These are phyloP conservation scores for Dynastes grantii DNA, from an alignment of 2,888 invertebrate genomes.

Conservation along the genomic window DNA sequence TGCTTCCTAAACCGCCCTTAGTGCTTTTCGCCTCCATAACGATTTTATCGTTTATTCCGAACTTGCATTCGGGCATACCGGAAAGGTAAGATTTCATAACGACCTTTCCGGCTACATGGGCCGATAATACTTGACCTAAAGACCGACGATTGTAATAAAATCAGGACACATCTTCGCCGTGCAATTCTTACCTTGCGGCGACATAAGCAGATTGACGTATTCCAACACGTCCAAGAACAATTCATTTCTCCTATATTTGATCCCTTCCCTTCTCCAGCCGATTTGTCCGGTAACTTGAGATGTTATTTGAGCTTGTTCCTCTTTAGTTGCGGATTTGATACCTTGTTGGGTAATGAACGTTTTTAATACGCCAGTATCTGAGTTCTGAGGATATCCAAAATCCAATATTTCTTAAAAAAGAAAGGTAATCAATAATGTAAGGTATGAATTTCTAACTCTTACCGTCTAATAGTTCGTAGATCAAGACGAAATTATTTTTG, in stretches of 20 bases:
- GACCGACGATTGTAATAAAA: too few relatives aligned
- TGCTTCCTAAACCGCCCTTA: slow-evolving; percentile 78
- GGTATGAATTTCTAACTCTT: slow-evolving; percentile 61
- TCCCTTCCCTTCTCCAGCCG: slow-evolving; percentile 99
- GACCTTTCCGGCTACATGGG: slow-evolving; percentile 99
- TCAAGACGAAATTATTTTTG: slow-evolving; percentile 99
- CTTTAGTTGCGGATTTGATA: slow-evolving; percentile 98
- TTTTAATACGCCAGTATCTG: slow-evolving; percentile 98
- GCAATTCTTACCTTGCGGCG: slow-evolving; percentile 87
- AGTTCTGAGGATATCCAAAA: slow-evolving; percentile 99
- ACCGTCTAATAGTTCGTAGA: slow-evolving; percentile 99
- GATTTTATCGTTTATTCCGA: slow-evolving; percentile 99
- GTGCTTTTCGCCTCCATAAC: slow-evolving; percentile 97
- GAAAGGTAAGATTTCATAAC: slow-evolving; percentile 99
- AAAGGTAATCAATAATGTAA: slow-evolving; percentile 45
- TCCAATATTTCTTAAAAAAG: slow-evolving; percentile 91
- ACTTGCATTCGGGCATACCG: slow-evolving; percentile 99
- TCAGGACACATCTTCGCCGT: too few relatives aligned
- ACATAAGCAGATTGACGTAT: slow-evolving; percentile 99
- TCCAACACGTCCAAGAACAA: slow-evolving; percentile 98
- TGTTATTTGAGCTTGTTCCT: slow-evolving; percentile 99
- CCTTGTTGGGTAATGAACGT: slow-evolving; percentile 99
- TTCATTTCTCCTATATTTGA: slow-evolving; percentile 98
- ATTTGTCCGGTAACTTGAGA: slow-evolving; percentile 98
- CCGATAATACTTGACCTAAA: slow-evolving; percentile 95